Evolutionary conservation across 2,113 vertebrate genomes (phyloP), one percentile per base, ranked within the genome.

Genomic region (Notarius quadriscutis): DNA sequence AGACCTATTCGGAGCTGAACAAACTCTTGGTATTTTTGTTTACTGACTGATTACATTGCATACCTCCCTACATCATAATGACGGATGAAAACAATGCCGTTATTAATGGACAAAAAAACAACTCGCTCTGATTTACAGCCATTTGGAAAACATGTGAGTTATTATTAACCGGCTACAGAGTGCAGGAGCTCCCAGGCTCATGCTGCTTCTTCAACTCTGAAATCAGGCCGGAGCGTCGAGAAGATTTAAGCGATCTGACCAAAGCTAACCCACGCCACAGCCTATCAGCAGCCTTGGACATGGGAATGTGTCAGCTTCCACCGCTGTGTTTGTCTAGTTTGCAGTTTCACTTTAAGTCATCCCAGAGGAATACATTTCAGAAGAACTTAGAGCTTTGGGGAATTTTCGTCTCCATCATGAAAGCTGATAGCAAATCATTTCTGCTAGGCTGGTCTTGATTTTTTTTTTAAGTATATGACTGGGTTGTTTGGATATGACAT

Each of bases 231-330:
- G 17, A 65, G n/a, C 48, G 25, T 34, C 18, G 15, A 69, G 63
- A 63, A 75, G 86, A 88, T 86, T 72, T 69, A 88, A 80, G 74
- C 25, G 71, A 69, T 65, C 34, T 86, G 84, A 89, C 88, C 77
- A 30, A 41, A 72, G 84, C 65, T 57, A 86, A 83, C 72, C 81
- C 55, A 67, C 27, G 77, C 57, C 60, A 30, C 58, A 55, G 83
- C 88, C 88, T 83, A 81, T 87, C 87, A 88, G 90, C 83, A 48
- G 67, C 53, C 85, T 75, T 20, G 48, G 85, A 87, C 80, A n/a
- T 60, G 84, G 88, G 90, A 91, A 91, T 91, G 85, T 90, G 83
- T 90, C 81, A 74, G 87, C 84, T 83, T 89, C 62, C 69, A 86
- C 74, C 2, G 48, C 53, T n/a, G 27, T 91, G 84, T 91, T 88